Conservation (phyloP, 2,797 vertebrate species). For the Pseudochirops cupreus region DNA sequence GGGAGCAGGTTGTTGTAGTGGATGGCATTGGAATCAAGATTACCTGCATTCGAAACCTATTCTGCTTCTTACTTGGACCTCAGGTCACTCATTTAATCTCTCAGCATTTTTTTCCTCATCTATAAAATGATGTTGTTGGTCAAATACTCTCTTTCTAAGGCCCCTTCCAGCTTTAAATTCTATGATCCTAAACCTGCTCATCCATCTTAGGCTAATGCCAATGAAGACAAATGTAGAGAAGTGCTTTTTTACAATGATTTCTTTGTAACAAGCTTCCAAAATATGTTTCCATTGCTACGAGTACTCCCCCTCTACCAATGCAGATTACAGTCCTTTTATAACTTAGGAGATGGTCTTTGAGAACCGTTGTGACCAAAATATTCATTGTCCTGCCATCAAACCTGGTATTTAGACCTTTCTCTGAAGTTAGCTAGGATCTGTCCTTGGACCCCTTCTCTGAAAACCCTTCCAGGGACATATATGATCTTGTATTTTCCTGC, state of each 20-base stretch:
- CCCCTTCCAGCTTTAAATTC: neutral
- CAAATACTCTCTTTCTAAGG: neutral
- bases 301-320: neutral
- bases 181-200: neutral
- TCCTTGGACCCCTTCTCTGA: neutral
- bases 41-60: too few relatives aligned
- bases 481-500: neutral
- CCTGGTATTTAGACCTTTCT: neutral
- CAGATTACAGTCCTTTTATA: neutral
- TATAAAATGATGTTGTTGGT: neutral
- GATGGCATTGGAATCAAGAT: too few relatives aligned
- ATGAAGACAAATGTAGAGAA: neutral
- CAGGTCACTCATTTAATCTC: neutral
- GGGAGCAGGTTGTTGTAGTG: too few relatives aligned
- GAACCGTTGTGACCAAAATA: neutral
- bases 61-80: too few relatives aligned
- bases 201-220: neutral
- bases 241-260: neutral
- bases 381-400: neutral
- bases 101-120: neutral
- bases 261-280: neutral
- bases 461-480: neutral
- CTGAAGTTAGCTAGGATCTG: neutral
- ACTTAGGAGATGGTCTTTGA: neutral
- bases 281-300: neutral